Evolutionary conservation across 2,113 vertebrate species (phyloP).

Genomic region (Thermophis baileyi): DNA sequence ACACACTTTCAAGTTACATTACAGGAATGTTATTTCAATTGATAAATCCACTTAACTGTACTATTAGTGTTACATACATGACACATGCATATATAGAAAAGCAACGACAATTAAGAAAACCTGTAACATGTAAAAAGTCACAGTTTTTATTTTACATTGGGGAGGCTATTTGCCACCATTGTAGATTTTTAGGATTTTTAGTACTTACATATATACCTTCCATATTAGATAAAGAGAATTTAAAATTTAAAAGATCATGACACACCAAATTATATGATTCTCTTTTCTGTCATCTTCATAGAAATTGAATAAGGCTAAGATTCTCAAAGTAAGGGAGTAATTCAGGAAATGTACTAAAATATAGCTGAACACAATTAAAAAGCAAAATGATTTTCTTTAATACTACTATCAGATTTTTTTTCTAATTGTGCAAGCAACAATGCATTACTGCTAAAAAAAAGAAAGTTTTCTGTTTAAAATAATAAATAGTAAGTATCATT

Average conservation of each 20-base stretch:
- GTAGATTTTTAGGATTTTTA: neutral
- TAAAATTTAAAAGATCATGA: neutral
- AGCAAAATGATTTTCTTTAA: neutral
- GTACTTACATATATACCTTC: neutral
- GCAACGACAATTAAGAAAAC: neutral
- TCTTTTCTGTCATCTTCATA: neutral
- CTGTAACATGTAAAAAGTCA: neutral
- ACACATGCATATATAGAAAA: neutral
- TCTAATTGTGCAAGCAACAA: neutral
- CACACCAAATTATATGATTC: neutral
- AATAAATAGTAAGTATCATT: neutral
- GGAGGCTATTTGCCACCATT: neutral
- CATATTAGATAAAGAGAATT: neutral
- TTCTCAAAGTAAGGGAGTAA: neutral
- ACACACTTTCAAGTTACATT: neutral
- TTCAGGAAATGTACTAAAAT: neutral
- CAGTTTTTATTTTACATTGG: neutral
- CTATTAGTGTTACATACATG: neutral
- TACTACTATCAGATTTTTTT: neutral
- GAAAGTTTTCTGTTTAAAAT: neutral
- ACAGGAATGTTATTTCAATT: constrained; percentile 7
- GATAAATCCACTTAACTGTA: neutral
- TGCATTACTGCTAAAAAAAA: neutral
- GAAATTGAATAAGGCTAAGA: neutral
- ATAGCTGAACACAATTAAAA: neutral